These are phyloP conservation scores for Vultur gryphus DNA, from an alignment of 2,797 vertebrate species.

Conservation along the genomic window DNA sequence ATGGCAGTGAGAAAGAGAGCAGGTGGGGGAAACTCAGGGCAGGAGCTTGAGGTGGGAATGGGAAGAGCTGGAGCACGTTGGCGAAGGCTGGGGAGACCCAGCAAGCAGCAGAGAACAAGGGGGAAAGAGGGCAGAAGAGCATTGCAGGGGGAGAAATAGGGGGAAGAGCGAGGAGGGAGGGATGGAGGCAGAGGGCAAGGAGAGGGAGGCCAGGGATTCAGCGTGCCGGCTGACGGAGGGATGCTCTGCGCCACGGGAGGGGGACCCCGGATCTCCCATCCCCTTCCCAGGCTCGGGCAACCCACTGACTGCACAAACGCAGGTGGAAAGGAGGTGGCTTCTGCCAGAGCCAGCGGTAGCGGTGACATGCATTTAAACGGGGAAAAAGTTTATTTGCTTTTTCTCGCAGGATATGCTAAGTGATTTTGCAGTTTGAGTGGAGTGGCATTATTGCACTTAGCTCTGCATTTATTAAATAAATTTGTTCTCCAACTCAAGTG, in stretches of 20 bases:
- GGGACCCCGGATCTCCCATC: neutral
- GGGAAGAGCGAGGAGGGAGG: neutral
- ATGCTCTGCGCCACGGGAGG: accelerated
- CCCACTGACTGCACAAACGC: neutral
- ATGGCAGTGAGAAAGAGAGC: neutral
- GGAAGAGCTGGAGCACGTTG: neutral
- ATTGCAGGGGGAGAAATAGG: accelerated
- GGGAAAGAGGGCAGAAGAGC: neutral
- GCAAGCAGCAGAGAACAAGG: neutral
- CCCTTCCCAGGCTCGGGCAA: neutral
- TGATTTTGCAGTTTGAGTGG: constrained; percentile 74
- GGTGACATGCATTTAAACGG: constrained; percentile 5
- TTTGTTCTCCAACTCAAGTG: constrained; percentile 77
- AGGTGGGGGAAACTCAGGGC: neutral
- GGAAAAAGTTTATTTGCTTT: constrained; percentile 73
- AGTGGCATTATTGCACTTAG: constrained; percentile 73
- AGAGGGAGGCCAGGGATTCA: neutral
- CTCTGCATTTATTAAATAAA: constrained; percentile 80
- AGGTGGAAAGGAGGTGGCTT: neutral
- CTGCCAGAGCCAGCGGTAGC: neutral
- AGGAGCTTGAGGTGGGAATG: neutral
- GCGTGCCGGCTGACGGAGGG: neutral
- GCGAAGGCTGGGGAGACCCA: neutral
- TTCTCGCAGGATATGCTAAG: constrained; percentile 66
- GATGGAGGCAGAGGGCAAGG: neutral